A percentile compares a stretch with the other conserved stretches of the same genome.
These are phyloP conservation scores for Melitaea cinxia DNA, from an alignment of 1,140 invertebrate species.

Conservation along the genomic window DNA sequence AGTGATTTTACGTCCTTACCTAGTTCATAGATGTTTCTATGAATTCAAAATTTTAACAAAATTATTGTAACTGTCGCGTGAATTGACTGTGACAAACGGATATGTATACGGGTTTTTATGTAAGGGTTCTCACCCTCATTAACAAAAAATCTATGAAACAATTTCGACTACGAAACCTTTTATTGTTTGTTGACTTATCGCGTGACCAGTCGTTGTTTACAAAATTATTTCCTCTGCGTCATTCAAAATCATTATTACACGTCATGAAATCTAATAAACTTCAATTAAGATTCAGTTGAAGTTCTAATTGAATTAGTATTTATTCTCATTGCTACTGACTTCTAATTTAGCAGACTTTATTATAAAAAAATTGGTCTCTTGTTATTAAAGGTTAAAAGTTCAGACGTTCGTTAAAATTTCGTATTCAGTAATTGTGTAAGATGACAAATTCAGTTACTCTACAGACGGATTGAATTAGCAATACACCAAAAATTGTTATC, in stretches of 20 bases:
- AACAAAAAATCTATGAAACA: no score
- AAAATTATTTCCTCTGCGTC: background rate
- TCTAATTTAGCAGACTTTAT: constrained; percentile 1
- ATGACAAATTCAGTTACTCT: constrained; percentile 44
- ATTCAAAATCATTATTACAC: background rate
- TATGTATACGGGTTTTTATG: no score
- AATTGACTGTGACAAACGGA: no score
- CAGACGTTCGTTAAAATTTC: constrained; percentile 20
- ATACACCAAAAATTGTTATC: no score
- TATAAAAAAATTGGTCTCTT: constrained; percentile 26
- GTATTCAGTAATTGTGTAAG: constrained; percentile 26
- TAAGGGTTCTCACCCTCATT: no score
- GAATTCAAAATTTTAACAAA: no score
- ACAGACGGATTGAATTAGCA: constrained; percentile 29
- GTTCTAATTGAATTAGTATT: constrained; percentile 2
- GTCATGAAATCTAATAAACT: background rate
- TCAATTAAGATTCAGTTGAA: background rate
- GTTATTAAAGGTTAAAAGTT: constrained; percentile 28
- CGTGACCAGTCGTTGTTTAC: no score
- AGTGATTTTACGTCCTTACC: no score
- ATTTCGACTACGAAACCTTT: no score
- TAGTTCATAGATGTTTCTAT: no score
- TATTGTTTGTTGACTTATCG: no score
- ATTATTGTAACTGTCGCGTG: no score
- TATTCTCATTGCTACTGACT: background rate